Percentiles rank a stretch among this genome's conserved stretches.
Evolutionary conservation across 2,797 vertebrate genomes (phyloP).

Genomic region (Euthynnus affinis): DNA sequence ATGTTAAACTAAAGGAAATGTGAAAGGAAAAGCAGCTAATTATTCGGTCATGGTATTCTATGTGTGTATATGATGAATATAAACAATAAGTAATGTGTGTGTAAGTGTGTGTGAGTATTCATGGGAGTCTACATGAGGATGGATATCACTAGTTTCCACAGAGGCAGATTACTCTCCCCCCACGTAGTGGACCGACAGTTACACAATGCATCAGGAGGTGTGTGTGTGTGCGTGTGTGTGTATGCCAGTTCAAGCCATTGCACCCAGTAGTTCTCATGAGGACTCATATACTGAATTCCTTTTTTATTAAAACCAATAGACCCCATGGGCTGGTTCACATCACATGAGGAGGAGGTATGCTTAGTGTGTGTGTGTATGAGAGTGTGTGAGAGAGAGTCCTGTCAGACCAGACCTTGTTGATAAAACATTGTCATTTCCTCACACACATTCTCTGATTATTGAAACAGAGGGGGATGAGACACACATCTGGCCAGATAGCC

Average conservation of each 20-base stretch:
- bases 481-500: slow-evolving; percentile 41
- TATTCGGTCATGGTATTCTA: slow-evolving; percentile 1
- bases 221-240: slow-evolving; percentile 17
- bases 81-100: slow-evolving; percentile 1
- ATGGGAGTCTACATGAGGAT: slow-evolving; percentile 16
- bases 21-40: slow-evolving; percentile 12
- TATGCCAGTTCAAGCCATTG: slow-evolving; percentile 40
- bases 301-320: slow-evolving; percentile 81
- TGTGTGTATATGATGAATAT: not conserved
- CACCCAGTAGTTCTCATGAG: slow-evolving; percentile 57
- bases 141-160: slow-evolving; percentile 33
- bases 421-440: slow-evolving; percentile 76
- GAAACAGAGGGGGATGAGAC: slow-evolving; percentile 44
- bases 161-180: slow-evolving; percentile 29
- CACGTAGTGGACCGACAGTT: slow-evolving; percentile 27
- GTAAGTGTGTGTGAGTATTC: slow-evolving; percentile 20
- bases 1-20: slow-evolving; percentile 25
- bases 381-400: slow-evolving; percentile 28
- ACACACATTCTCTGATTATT: slow-evolving; percentile 68
- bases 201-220: slow-evolving; percentile 47
- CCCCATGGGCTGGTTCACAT: slow-evolving; percentile 68
- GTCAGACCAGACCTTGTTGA: slow-evolving; percentile 54
- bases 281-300: slow-evolving; percentile 71
- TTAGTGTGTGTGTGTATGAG: slow-evolving; percentile 16
- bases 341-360: slow-evolving; percentile 49